A percentile compares a stretch with the other conserved stretches of the same genome.
Evolutionary conservation across 1,140 invertebrate genomes (phyloP).

Genomic region (Proales similis): DNA sequence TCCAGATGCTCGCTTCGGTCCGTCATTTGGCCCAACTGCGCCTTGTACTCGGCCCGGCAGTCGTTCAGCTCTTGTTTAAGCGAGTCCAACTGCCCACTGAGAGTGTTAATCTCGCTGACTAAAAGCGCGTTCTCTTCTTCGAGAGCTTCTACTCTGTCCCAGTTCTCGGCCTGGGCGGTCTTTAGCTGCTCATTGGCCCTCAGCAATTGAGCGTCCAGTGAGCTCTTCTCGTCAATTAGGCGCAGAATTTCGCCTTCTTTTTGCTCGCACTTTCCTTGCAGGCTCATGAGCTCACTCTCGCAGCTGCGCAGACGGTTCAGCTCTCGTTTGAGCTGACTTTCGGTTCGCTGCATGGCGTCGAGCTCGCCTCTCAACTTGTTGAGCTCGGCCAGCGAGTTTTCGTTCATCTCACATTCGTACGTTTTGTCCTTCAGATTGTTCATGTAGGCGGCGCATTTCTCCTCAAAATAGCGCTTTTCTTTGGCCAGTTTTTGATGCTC

Average conservation of each 20-base stretch:
- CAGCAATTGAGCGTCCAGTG: constrained; percentile 12
- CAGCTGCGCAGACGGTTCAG: constrained; percentile 8
- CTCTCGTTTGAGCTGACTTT: constrained; percentile 19
- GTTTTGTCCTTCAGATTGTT: constrained; percentile 20
- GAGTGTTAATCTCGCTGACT: constrained; percentile 14
- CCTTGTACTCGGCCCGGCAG: too few species aligned
- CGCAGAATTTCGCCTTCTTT: constrained; percentile 32
- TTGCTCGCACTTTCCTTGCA: constrained; percentile 11
- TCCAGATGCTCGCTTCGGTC: too few species aligned
- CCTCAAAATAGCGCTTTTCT: constrained; percentile 34
- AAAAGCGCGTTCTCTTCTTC: constrained; percentile 20
- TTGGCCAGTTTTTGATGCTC: constrained; percentile 9
- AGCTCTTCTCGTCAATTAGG: constrained; percentile 23
- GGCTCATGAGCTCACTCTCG: constrained; percentile 4
- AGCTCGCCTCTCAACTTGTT: constrained; percentile 10
- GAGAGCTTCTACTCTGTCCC: constrained; percentile 28
- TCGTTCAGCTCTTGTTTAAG: constrained; percentile 25
- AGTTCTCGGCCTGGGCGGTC: constrained; percentile 4
- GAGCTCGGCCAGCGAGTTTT: constrained; percentile 15
- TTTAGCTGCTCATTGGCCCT: constrained; percentile 22
- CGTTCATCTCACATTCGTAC: neutral
- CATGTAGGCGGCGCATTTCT: constrained; percentile 26
- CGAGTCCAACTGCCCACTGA: constrained; percentile 2
- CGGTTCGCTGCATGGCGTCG: neutral
- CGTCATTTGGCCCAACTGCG: too few species aligned